Base-by-base conservation (phyloP, 1,140 invertebrate species). In the Tetramorium parvispinum region DNA sequence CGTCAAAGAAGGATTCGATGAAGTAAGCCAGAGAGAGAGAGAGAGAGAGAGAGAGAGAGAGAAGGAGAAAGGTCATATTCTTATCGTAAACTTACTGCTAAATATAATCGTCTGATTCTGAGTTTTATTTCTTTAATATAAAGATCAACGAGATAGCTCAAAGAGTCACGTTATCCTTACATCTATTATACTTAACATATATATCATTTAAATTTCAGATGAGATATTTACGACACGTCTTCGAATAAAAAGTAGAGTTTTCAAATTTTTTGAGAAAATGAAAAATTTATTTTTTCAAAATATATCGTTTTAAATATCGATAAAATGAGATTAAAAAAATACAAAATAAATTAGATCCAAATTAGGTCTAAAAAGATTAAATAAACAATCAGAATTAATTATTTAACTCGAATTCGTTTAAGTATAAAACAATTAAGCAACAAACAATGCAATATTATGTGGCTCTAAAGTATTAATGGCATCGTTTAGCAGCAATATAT, bases 81-180 rank as follows among this genome's bases (percentile, higher is more conserved):
- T 78, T 49, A 63, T 18, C 18, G 24, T 61, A 32, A 5, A 13
- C 13, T 61, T 32, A 49, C 16, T 27, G 10, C 10, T 13, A 63
- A 46, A 11, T 18, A 21, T 63, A 63, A 46, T 6, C 10, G 49
- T 37, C 6, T 21, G 18, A n/a, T 37, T 57, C 1, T 43, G 53
- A 76, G 11, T 55, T 37, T 73, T 73, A 73, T 37, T 75, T 53
- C 11, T 73, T 73, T 55, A 53, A 73, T 53, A 53, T 73, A 16
- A 73, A 55, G 4, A 37, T 55, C 27, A 32, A 71, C 6, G 40
- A 27, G 27, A 51, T 43, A 32, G 4, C 0, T 43, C n/a, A 46
- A 46, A 68, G 6, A 68, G 3, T 4, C 6, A 13, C 16, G 10
- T 65, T 65, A 21, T 37, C 16, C 18, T 21, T 66, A 46, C 5